Conservation (phyloP, 2,797 vertebrate genomes). For the Paratrypauchen microcephalus region DNA sequence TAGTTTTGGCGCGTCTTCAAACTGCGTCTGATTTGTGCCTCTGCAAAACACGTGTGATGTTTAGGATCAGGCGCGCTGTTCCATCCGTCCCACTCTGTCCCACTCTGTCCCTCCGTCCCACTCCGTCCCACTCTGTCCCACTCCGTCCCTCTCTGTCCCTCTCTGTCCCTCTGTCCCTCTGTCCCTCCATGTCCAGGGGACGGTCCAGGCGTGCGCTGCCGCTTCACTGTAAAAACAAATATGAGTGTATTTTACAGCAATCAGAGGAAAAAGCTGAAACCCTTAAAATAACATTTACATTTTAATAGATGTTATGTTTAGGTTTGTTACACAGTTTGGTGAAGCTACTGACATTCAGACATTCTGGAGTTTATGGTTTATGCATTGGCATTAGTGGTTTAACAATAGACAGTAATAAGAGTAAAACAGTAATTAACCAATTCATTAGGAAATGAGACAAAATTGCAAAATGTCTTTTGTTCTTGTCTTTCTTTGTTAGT, state of each 20-base stretch:
- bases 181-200: slow-evolving; percentile 37
- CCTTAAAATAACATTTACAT: neutral
- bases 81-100: slow-evolving; percentile 45
- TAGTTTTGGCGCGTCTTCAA: slow-evolving; percentile 12
- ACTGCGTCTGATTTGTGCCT: slow-evolving; percentile 23
- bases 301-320: neutral
- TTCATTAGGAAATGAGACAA: too few relatives aligned
- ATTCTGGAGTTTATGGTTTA: too few relatives aligned
- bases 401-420: too few relatives aligned
- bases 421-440: too few relatives aligned
- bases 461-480: too few relatives aligned
- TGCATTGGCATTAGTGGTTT: too few relatives aligned
- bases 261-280: neutral
- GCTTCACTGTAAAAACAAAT: slow-evolving; percentile 61
- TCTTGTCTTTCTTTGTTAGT: too few relatives aligned
- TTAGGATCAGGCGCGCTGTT: slow-evolving; percentile 70
- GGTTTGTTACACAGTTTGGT: too few relatives aligned
- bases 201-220: slow-evolving; percentile 15
- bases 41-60: slow-evolving; percentile 62
- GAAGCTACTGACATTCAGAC: too few relatives aligned
- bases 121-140: too few relatives aligned
- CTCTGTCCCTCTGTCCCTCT: slow-evolving; percentile 19
- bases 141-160: slow-evolving; percentile 30
- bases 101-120: too few relatives aligned
- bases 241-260: slow-evolving; percentile 3